A percentile compares a stretch with the other conserved stretches of the same genome.
Evolutionary conservation across 37 sponge, comb jelly and placozoan species (phyloP).

Genomic region (Bolinopsis microptera): DNA sequence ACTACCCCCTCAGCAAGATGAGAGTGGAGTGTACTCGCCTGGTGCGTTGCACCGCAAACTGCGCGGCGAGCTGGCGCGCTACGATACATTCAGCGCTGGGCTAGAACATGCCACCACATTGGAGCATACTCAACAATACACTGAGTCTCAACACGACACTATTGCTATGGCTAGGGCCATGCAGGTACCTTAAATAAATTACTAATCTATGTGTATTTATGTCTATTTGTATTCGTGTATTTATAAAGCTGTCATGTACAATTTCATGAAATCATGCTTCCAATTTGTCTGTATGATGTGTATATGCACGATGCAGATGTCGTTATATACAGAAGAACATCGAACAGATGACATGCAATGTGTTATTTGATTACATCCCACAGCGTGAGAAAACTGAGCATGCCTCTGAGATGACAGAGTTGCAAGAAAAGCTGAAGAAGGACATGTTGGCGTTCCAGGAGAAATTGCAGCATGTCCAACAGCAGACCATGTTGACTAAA

Average conservation of each 20-base stretch:
- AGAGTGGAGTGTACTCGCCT: constrained; percentile 2
- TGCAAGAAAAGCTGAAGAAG: constrained; percentile 57
- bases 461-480: constrained; percentile 48
- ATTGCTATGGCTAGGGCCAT: constrained; percentile 61
- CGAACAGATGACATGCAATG: neutral
- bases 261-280: neutral
- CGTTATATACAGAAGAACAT: too few relatives aligned
- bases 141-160: constrained; percentile 56
- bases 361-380: neutral
- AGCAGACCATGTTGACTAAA: constrained; percentile 51
- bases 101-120: constrained; percentile 13
- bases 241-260: neutral
- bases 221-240: neutral
- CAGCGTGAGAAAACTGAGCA: constrained; percentile 46
- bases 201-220: neutral
- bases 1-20: neutral
- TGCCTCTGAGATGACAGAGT: constrained; percentile 45
- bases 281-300: neutral
- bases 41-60: neutral
- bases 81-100: constrained; percentile 40
- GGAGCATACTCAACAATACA: neutral
- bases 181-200: neutral
- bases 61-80: constrained; percentile 43
- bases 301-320: neutral
- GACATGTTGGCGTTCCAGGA: constrained; percentile 56